Conservation (phyloP, 2,888 invertebrate species). For the Sarcophaga variegata region DNA sequence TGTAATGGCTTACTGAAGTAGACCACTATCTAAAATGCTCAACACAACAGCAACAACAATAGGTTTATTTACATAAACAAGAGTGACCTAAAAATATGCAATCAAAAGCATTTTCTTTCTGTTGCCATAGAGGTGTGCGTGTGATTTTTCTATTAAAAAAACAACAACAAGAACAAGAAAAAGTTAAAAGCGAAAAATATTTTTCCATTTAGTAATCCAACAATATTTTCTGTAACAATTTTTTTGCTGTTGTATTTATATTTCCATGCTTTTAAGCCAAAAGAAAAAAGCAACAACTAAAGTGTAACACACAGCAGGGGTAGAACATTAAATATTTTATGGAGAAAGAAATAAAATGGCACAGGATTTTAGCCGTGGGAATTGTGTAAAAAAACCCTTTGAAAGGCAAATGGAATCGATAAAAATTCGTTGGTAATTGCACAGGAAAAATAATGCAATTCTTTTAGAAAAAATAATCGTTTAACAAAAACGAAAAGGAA, state of each 20-base stretch:
- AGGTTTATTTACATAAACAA: conserved; percentile 66
- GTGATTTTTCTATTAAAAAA: not conserved
- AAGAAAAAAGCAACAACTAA: not conserved
- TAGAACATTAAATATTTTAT: not conserved
- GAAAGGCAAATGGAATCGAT: not conserved
- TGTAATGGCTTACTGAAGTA: conserved; percentile 4
- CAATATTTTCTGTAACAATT: too few relatives aligned
- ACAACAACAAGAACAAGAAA: not conserved
- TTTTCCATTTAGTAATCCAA: not conserved
- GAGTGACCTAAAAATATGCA: conserved; percentile 67
- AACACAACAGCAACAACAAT: conserved; percentile 30
- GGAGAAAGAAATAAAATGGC: not conserved
- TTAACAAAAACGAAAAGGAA: too few relatives aligned
- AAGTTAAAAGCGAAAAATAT: not conserved
- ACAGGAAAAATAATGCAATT: not conserved
- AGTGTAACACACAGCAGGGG: not conserved
- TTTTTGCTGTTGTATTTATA: too few relatives aligned
- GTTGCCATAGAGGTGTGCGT: not conserved
- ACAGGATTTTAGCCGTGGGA: not conserved
- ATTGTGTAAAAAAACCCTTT: not conserved
- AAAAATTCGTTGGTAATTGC: not conserved
- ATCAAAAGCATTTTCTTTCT: conserved; percentile 53
- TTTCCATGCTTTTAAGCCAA: conserved; percentile 3
- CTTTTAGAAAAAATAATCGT: not conserved
- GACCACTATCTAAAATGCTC: conserved; percentile 52